phyloP scores from a whole-genome alignment of 2,797 vertebrate species.

The Chelmon rostratus region DNA sequence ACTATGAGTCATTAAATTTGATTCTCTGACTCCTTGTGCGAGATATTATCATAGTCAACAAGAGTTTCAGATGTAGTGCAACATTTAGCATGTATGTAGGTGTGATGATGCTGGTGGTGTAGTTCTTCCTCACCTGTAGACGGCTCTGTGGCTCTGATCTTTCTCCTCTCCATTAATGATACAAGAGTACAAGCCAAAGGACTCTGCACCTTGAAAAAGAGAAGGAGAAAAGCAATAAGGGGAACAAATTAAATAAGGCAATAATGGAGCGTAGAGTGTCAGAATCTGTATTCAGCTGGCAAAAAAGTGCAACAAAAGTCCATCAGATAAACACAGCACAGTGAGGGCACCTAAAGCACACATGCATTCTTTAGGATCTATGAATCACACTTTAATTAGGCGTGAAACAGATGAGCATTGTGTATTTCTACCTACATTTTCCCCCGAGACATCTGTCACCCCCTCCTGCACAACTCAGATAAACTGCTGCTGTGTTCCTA shows the following conservation, averaged over 20 bases:
- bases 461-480: conserved; percentile 15
- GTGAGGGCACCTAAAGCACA: conserved; percentile 13
- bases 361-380: not conserved
- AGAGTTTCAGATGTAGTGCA: not conserved
- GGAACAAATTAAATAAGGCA: not conserved
- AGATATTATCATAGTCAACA: not conserved
- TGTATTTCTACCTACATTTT: conserved; percentile 39
- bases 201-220: conserved; percentile 89
- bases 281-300: not conserved
- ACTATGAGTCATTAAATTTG: not conserved
- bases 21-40: not conserved
- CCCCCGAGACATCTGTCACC: conserved; percentile 31
- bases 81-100: not conserved
- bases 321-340: not conserved
- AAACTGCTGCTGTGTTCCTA: conserved; percentile 40
- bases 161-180: conserved; percentile 94
- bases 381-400: conserved; percentile 53
- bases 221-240: not conserved
- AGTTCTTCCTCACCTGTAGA: conserved; percentile 90
- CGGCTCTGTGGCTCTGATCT: conserved; percentile 95
- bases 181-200: conserved; percentile 95
- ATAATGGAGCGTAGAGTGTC: not conserved
- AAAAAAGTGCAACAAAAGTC: conserved; percentile 6
- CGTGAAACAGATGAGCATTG: conserved; percentile 44
- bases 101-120: not conserved